Evolutionary conservation across 2,797 vertebrate genomes (phyloP).

Genomic region (Melanotaenia trifasciata): DNA sequence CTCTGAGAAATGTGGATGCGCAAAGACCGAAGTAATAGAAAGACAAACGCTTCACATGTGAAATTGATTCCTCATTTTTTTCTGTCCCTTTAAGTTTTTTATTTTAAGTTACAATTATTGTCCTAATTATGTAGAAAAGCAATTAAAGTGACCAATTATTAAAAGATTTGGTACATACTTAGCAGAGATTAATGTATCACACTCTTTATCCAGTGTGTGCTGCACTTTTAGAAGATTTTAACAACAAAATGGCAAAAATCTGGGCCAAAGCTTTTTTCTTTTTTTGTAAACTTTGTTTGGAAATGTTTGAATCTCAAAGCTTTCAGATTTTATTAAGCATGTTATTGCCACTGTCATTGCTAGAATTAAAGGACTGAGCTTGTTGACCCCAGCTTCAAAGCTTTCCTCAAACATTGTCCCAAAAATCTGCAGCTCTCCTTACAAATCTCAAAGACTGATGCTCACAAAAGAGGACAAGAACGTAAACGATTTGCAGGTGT

Average conservation of each 20-base stretch:
- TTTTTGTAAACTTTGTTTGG: neutral
- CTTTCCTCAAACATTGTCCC: too few species aligned
- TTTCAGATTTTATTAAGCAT: neutral
- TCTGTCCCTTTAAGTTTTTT: slow-evolving; percentile 9
- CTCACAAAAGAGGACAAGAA: neutral
- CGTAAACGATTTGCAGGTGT: too few species aligned
- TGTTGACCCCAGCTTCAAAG: too few species aligned
- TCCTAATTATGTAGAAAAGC: slow-evolving; percentile 3
- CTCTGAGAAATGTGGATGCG: neutral
- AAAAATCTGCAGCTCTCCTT: neutral
- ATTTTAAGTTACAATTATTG: neutral
- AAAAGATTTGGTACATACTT: slow-evolving; percentile 2
- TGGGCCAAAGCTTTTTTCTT: neutral
- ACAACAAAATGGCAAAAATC: too few species aligned
- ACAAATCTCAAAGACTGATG: neutral
- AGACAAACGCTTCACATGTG: neutral
- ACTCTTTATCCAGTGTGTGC: too few species aligned
- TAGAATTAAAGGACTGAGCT: too few species aligned
- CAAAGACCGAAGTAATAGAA: neutral
- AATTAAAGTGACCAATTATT: neutral
- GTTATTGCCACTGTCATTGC: neutral
- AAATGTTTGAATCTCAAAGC: too few species aligned
- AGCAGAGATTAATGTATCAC: neutral
- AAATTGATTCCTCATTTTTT: neutral
- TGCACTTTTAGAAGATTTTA: too few species aligned